Base-by-base conservation (phyloP, 2,113 vertebrate genomes). In the Hippolais icterina region DNA sequence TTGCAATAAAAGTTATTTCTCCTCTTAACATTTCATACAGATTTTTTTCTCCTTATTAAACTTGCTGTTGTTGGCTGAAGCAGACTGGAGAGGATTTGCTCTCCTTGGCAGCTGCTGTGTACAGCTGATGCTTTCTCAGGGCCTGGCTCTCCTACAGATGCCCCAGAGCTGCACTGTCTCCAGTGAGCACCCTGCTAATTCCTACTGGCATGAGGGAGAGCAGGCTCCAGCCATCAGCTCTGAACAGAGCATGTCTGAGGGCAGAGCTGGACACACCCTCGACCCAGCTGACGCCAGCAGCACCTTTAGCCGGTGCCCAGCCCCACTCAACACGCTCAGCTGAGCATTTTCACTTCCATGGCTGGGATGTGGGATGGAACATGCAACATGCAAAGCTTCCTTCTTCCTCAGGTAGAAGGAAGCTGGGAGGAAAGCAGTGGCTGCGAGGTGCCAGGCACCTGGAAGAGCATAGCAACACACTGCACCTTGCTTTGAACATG, bases 241-340 rank as follows among this genome's bases (percentile, higher is more conserved):
- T 10, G 19, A 47, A 25, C 25, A n/a, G 35, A 3, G 1, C 4
- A 2, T 25, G 15, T 19, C 21, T 47, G 50, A 64, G 49, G 13
- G 5, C 1, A 56, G 16, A 61, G 31, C 17, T 44, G 18, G 31
- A 27, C 9, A 8, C 10, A 5, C 21, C 53, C 64, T 87, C 0
- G 0, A 33, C 31, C 7, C 42, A 37, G 29, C 5, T n/a, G 37
- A 27, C 46, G 31, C 12, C 42, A 1, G 65, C 1, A 42, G 27
- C 60, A 35, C 42, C 70, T 79, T n/a, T 13, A 25, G n/a, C n/a
- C 1, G 0, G 35, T 63, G 53, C 28, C 46, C 56, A 63, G 25
- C 29, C 49, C 28, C 33, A 59, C 10, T 44, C 57, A 42, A 57
- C 39, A 37, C 4, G 1, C 61, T 61, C 39, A 39, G 25, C 12